phyloP scores from a whole-genome alignment of 37 sponge, comb jelly and placozoan species.

The Dysidea cf. avara region DNA sequence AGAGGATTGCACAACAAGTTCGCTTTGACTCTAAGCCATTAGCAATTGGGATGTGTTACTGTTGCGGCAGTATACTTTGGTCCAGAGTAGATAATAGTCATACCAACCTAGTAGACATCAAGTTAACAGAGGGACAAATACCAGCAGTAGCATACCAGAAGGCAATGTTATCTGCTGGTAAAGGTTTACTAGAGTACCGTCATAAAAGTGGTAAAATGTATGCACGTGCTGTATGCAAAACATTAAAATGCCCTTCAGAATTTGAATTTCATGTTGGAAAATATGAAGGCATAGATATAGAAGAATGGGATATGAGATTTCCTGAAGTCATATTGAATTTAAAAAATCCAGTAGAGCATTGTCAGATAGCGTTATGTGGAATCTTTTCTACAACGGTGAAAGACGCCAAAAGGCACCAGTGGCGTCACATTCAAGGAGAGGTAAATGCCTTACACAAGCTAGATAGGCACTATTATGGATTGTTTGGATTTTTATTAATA shows the following conservation, averaged over 20 bases:
- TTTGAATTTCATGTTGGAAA: too few relatives aligned
- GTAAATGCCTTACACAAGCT: not conserved
- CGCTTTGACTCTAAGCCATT: not conserved
- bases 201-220: not conserved
- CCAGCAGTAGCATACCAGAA: not conserved
- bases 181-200: too few relatives aligned
- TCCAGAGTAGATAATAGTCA: not conserved
- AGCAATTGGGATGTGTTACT: not conserved
- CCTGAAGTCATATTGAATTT: not conserved
- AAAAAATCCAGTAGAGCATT: not conserved
- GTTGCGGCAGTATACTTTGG: conserved; percentile 1
- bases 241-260: too few relatives aligned
- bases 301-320: not conserved
- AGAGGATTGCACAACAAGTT: too few relatives aligned
- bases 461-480: conserved; percentile 3
- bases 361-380: not conserved
- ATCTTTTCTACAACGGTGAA: not conserved
- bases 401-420: not conserved
- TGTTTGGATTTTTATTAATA: not conserved
- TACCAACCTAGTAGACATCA: not conserved
- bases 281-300: too few relatives aligned
- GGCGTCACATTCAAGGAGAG: not conserved
- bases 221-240: not conserved
- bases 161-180: too few relatives aligned
- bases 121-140: not conserved